Evolutionary conservation across 2,888 invertebrate genomes (phyloP), one percentile per base, ranked within the genome.

Genomic region (Myathropa florea): DNA sequence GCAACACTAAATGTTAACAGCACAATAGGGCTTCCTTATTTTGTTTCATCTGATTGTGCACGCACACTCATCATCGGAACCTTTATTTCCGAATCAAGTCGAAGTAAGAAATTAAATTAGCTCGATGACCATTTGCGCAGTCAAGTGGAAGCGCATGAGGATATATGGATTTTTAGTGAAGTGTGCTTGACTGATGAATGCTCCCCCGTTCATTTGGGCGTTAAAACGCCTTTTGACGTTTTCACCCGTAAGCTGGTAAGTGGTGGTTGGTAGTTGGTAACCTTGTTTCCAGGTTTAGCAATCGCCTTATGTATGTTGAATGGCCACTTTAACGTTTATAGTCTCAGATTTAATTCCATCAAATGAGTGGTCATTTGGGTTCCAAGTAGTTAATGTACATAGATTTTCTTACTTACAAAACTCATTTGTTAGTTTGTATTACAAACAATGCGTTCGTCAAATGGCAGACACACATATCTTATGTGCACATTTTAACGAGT

Each of bases 41-140:
- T 85, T 26, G 71, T 85, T 81, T 81, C 76, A 71, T 76, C 76
- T 76, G 76, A 84, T 76, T 81, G 75, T 67, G 60, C 39, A 65
- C 30, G 39, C 24, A 30, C 63, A 30, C 61, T 70, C 71, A 67
- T 81, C 57, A 76, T 57, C 46, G 46, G 71, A 72, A 67, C 76
- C 76, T 81, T 72, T 68, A 81, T 76, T 81, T 81, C 84, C 84
- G 81, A 72, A 71, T 76, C 57, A 64, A 60, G 57, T 81, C 57
- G 72, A 77, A 85, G 81, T 76, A 77, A 81, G 84, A 89, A 90
- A 90, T 90, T 89, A 90, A 91, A 91, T 91, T 91, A 91, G 90
- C 90, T 90, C 91, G 90, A 90, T 91, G 91, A 90, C 90, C 91
- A 91, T 91, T 91, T 91, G 90, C 90, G 90, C 91, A 91, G 90